A percentile compares a stretch with the other conserved stretches of the same genome.
phyloP scores from a whole-genome alignment of 2,113 vertebrate genomes.

The Malurus cyaneus region DNA sequence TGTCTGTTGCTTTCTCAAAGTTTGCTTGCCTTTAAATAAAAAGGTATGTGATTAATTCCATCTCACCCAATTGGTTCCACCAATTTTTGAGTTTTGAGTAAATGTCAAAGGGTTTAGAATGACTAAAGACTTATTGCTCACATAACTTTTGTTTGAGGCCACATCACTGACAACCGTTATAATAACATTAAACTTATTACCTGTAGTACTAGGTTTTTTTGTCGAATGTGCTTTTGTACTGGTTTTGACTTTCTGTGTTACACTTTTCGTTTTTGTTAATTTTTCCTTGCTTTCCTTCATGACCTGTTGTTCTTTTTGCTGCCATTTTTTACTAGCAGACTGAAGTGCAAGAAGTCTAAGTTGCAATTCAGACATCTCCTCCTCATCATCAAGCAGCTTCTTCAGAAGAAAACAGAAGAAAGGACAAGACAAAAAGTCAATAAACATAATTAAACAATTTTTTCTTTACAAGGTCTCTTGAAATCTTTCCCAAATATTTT shows the following conservation, averaged over 20 bases:
- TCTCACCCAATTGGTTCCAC: background rate
- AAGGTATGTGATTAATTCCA: background rate
- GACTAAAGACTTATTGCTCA: background rate
- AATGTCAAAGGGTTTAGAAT: background rate
- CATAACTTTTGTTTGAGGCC: background rate
- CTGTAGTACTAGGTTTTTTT: slow-evolving; percentile 82
- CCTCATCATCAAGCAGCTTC: slow-evolving; percentile 87
- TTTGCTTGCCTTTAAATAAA: slow-evolving; percentile 80
- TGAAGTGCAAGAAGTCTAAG: slow-evolving; percentile 94
- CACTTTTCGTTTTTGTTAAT: slow-evolving; percentile 78
- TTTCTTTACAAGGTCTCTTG: background rate
- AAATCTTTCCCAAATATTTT: background rate
- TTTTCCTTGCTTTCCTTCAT: slow-evolving; percentile 96
- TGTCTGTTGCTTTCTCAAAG: slow-evolving; percentile 87
- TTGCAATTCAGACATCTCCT: slow-evolving; percentile 94
- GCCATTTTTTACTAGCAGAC: slow-evolving; percentile 98
- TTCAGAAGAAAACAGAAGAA: slow-evolving; percentile 43
- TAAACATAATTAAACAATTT: background rate
- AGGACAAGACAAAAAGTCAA: background rate
- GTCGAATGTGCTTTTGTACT: slow-evolving; percentile 73
- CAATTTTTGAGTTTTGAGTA: background rate
- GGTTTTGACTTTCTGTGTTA: slow-evolving; percentile 76
- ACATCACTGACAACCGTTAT: background rate
- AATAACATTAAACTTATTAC: slow-evolving; percentile 59
- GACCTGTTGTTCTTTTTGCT: slow-evolving; percentile 95